Base-by-base conservation (phyloP, 2,888 invertebrate genomes). In the Iphiclides podalirius region DNA sequence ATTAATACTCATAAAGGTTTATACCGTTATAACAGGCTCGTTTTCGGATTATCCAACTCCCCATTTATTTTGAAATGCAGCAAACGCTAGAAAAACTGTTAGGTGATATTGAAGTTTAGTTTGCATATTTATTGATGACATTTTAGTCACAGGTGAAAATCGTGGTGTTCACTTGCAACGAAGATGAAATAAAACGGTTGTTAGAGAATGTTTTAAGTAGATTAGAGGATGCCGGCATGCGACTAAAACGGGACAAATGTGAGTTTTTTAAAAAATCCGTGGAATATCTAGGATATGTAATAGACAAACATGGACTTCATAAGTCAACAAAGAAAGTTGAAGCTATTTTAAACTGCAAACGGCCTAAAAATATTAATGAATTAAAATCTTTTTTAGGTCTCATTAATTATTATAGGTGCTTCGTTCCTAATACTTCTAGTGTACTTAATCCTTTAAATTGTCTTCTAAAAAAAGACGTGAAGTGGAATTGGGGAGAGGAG, bases 1-100 rank as follows among this genome's bases (percentile, higher is more conserved):
- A 57, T 53, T 4, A 50, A 49, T 34, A 57, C 54, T 2, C 53
- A 53, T 20, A 52, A 50, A 33, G 58, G 55, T 7, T 11, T 54
- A 11, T 54, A 49, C 16, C 23, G 23, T 1, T 57, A 40, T 37
- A 49, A 38, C 13, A 23, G 52, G 6, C 33, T 52, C 11, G 48
- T 55, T 0, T 57, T 46, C n/a, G 55, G 56, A 8, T 8, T 31
- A 31, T 8, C 4, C 2, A 31, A 8, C 8, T 2, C 28, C 28
- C 28, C 28, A n/a, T 31, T 31, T 31, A 8, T 31, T 31, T 31
- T 31, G 2, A 2, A 31, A 31, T 8, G 28, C 11, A n/a, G n/a
- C n/a, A n/a, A n/a, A 31, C 28, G 2, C 2, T 31, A 8, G 28
- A 31, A 31, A 2, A 31, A 8, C 8, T 31, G 8, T n/a, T 31